Percentiles rank a stretch among this genome's conserved stretches.
These are phyloP conservation scores for Tiliacea aurago DNA, from an alignment of 2,888 invertebrate genomes.

Conservation along the genomic window DNA sequence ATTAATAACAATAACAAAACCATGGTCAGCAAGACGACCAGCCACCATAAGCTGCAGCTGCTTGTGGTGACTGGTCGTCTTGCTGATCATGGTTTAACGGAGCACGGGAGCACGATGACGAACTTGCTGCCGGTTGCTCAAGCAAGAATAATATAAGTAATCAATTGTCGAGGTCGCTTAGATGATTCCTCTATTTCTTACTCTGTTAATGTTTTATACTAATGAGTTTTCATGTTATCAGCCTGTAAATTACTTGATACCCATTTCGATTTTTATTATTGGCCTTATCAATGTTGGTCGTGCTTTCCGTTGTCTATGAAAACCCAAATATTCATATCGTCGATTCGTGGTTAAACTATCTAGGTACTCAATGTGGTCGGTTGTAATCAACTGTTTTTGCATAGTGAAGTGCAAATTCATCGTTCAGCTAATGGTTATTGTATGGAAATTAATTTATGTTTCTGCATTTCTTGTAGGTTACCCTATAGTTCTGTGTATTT, in stretches of 20 bases:
- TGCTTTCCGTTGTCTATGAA: background rate
- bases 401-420: background rate
- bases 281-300: slow-evolving; percentile 17
- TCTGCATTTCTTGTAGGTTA: background rate
- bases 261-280: slow-evolving; percentile 5
- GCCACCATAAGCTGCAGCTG: too few species aligned
- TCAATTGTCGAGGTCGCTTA: too few species aligned
- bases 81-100: too few species aligned
- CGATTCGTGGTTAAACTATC: slow-evolving; percentile 14
- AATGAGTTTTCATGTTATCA: background rate
- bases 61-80: too few species aligned
- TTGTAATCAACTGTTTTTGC: background rate
- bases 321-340: slow-evolving; percentile 4
- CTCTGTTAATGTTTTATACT: background rate
- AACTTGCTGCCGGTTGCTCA: too few species aligned
- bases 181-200: background rate
- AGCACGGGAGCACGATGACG: too few species aligned
- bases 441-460: background rate
- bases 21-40: too few species aligned
- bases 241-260: background rate
- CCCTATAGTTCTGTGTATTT: background rate
- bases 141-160: too few species aligned
- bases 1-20: too few species aligned
- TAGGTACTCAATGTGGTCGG: slow-evolving; percentile 30
- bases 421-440: background rate